These are phyloP conservation scores for Eledona agricola DNA, from an alignment of 2,888 invertebrate genomes.

Conservation along the genomic window DNA sequence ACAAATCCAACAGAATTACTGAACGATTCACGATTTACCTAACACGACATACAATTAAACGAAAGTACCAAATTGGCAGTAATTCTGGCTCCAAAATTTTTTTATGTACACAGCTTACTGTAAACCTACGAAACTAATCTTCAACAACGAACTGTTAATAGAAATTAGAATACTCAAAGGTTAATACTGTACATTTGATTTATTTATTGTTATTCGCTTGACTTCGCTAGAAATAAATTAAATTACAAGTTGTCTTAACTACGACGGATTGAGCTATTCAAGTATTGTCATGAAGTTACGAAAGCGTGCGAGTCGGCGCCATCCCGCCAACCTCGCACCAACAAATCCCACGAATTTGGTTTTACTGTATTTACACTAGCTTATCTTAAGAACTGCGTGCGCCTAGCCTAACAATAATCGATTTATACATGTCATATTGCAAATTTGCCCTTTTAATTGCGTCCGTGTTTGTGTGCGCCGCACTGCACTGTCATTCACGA, in stretches of 20 bases:
- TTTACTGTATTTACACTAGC: slow-evolving; percentile 23
- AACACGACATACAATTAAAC: slow-evolving; percentile 7
- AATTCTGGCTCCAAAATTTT: slow-evolving; percentile 33
- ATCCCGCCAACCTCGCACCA: background rate
- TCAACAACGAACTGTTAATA: slow-evolving; percentile 11
- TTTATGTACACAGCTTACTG: slow-evolving; percentile 26
- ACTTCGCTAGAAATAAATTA: slow-evolving; percentile 10
- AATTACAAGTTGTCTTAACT: slow-evolving; percentile 11
- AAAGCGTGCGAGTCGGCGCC: background rate
- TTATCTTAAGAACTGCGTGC: slow-evolving; percentile 1
- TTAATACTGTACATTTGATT: slow-evolving; percentile 38
- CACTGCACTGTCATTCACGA: slow-evolving; percentile 10
- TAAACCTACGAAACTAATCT: background rate
- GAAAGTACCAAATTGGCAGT: slow-evolving; percentile 33
- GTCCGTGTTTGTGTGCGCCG: too few species aligned
- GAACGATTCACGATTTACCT: slow-evolving; percentile 1
- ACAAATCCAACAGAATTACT: slow-evolving; percentile 29
- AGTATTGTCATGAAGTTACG: too few species aligned
- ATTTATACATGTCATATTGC: slow-evolving; percentile 45
- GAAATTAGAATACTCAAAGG: slow-evolving; percentile 29
- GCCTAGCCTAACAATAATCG: too few species aligned
- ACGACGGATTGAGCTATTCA: slow-evolving; percentile 10
- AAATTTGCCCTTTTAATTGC: slow-evolving; percentile 47
- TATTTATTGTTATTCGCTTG: slow-evolving; percentile 13
- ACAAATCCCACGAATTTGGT: slow-evolving; percentile 17